These are phyloP conservation scores for Psettodes erumei DNA, from an alignment of 2,113 vertebrate genomes.

Conservation along the genomic window DNA sequence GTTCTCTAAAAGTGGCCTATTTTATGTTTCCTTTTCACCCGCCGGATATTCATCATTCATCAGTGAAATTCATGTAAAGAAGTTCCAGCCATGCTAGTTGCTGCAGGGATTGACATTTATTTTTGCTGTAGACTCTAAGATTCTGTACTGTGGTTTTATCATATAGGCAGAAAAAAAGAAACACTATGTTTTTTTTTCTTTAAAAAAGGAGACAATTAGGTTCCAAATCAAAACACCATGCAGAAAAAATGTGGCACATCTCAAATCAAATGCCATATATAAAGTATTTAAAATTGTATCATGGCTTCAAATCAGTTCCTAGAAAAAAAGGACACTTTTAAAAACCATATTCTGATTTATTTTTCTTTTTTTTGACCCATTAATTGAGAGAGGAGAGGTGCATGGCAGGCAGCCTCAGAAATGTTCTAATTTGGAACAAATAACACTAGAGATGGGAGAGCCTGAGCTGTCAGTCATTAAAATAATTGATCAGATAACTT, in stretches of 20 bases:
- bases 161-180: constrained; percentile 65
- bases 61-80: constrained; percentile 54
- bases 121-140: constrained; percentile 69
- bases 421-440: constrained; percentile 79
- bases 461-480: constrained; percentile 37
- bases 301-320: constrained; percentile 79
- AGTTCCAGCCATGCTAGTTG: constrained; percentile 75
- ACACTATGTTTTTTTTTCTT: constrained; percentile 39
- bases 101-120: constrained; percentile 70
- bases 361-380: constrained; percentile 39
- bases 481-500: constrained; percentile 13
- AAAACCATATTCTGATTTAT: constrained; percentile 56
- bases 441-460: constrained; percentile 57
- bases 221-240: constrained; percentile 73
- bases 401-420: constrained; percentile 36
- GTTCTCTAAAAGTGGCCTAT: constrained; percentile 77
- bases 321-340: constrained; percentile 81
- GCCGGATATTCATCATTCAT: constrained; percentile 61
- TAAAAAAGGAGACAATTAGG: constrained; percentile 47
- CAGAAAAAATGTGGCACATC: constrained; percentile 72
- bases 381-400: constrained; percentile 53
- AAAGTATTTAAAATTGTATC: constrained; percentile 70
- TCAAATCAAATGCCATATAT: constrained; percentile 67
- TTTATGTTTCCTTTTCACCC: constrained; percentile 50
- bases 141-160: constrained; percentile 60